Percentiles rank a stretch among this genome's conserved stretches.
phyloP scores from a whole-genome alignment of 2,888 invertebrate species.

The Altica lythri region DNA sequence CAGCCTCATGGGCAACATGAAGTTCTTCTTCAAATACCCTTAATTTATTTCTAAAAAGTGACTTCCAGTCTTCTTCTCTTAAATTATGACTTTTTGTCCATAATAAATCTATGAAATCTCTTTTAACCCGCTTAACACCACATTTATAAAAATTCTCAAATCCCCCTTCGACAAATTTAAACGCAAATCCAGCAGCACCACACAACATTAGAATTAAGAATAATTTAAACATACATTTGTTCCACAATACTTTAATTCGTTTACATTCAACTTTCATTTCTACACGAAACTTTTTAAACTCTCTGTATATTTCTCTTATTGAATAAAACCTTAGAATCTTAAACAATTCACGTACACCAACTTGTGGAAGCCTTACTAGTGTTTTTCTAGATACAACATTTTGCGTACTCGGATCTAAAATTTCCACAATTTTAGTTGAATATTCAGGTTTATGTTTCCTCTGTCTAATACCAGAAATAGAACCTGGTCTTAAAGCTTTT shows the following conservation, averaged over 20 bases:
- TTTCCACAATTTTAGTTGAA: constrained; percentile 51
- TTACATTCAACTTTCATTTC: constrained; percentile 64
- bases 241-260: constrained; percentile 63
- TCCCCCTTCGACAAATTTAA: constrained; percentile 81
- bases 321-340: constrained; percentile 47
- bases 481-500: constrained; percentile 49
- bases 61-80: constrained; percentile 89
- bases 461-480: constrained; percentile 44
- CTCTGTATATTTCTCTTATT: constrained; percentile 55
- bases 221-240: constrained; percentile 71
- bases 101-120: constrained; percentile 82
- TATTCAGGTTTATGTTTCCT: constrained; percentile 46
- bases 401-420: constrained; percentile 51
- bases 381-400: constrained; percentile 47
- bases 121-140: constrained; percentile 82
- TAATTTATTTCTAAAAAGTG: constrained; percentile 77
- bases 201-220: constrained; percentile 73
- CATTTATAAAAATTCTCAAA: constrained; percentile 88
- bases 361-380: constrained; percentile 39
- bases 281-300: constrained; percentile 65
- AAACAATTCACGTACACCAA: constrained; percentile 45
- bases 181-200: constrained; percentile 77
- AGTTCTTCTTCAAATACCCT: constrained; percentile 86
- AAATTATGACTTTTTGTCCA: constrained; percentile 83
- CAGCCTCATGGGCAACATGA: constrained; percentile 81